phyloP scores from a whole-genome alignment of 2,113 vertebrate species.

The Oncorhynchus mykiss region DNA sequence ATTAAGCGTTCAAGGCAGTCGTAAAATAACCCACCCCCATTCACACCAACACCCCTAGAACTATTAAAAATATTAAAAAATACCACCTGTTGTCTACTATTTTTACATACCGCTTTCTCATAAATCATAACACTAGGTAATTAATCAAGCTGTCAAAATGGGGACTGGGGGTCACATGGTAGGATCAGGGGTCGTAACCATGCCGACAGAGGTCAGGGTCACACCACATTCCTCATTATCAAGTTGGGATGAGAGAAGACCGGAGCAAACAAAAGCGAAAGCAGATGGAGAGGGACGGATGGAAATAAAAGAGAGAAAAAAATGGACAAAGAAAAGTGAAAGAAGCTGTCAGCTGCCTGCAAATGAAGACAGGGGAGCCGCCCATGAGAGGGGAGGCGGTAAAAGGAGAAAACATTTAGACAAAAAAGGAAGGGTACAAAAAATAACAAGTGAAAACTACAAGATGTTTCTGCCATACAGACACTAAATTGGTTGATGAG shows the following conservation, averaged over 20 bases:
- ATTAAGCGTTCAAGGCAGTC: constrained; percentile 80
- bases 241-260: constrained; percentile 99
- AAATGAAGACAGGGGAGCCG: constrained; percentile 83
- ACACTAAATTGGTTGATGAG: constrained; percentile 68
- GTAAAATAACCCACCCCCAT: constrained; percentile 73
- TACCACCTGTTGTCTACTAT: constrained; percentile 99
- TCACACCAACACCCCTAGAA: constrained; percentile 30
- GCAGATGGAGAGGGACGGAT: constrained; percentile 93
- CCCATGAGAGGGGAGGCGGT: constrained; percentile 64
- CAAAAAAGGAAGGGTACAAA: constrained; percentile 41
- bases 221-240: constrained; percentile 99
- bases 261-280: constrained; percentile 99
- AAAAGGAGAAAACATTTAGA: constrained; percentile 21
- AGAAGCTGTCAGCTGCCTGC: constrained; percentile 95
- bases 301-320: constrained; percentile 71
- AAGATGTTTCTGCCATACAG: constrained; percentile 73
- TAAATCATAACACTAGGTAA: constrained; percentile 99
- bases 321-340: constrained; percentile 89
- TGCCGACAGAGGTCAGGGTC: constrained; percentile 99
- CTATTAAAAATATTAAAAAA: constrained; percentile 75
- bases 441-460: constrained; percentile 70
- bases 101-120: constrained; percentile 99
- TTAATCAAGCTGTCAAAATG: constrained; percentile 99
- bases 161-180: constrained; percentile 89
- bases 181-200: constrained; percentile 92